Percentiles rank a stretch among this genome's conserved stretches.
Conservation (phyloP, 2,888 invertebrate genomes). For the Chymomyza caudatula region DNA sequence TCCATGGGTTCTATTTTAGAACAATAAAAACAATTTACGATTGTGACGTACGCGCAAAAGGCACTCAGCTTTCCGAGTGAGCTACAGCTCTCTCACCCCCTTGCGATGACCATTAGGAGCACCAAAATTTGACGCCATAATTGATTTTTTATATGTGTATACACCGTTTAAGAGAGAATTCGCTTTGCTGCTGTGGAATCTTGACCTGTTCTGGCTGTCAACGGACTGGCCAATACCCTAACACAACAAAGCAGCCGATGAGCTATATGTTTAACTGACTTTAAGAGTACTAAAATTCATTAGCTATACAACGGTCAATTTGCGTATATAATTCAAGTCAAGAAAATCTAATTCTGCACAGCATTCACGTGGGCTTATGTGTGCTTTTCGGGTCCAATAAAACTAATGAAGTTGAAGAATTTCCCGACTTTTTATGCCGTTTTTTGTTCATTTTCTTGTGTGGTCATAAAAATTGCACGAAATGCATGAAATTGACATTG, state of each 20-base stretch:
- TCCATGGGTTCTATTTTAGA: constrained; percentile 30
- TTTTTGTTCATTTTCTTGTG: not conserved
- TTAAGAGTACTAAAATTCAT: too few relatives aligned
- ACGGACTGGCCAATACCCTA: not conserved
- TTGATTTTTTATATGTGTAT: constrained; percentile 14
- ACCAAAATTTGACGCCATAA: constrained; percentile 10
- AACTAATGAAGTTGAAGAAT: not conserved
- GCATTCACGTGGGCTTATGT: not conserved
- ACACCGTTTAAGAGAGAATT: not conserved
- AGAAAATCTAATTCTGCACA: too few relatives aligned
- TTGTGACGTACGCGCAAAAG: constrained; percentile 25
- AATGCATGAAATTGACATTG: not conserved
- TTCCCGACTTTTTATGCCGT: not conserved
- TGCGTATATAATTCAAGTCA: too few relatives aligned
- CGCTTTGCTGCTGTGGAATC: too few relatives aligned
- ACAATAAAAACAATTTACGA: constrained; percentile 49
- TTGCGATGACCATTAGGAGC: not conserved
- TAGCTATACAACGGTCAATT: too few relatives aligned
- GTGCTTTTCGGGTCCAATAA: too few relatives aligned
- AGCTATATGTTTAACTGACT: too few relatives aligned
- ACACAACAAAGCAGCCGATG: too few relatives aligned
- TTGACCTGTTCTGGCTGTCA: too few relatives aligned
- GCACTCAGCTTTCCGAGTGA: not conserved
- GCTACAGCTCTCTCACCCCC: not conserved
- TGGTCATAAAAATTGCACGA: not conserved